These are phyloP conservation scores for Limnephilus auricula DNA, from an alignment of 2,888 invertebrate genomes.

Conservation along the genomic window DNA sequence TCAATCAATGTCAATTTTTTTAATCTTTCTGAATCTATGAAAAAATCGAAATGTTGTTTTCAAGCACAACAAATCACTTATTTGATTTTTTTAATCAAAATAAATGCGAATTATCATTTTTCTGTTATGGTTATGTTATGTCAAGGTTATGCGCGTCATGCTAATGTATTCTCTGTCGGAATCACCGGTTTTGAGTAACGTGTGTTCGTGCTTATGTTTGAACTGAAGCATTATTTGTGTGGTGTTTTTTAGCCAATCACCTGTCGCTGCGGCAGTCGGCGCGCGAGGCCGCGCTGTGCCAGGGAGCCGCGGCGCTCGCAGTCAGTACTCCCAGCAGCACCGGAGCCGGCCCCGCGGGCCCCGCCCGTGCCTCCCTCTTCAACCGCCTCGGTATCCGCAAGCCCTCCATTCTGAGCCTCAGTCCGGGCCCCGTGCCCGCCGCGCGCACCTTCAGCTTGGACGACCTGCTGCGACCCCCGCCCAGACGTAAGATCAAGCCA, in stretches of 20 bases:
- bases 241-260: conserved; percentile 55
- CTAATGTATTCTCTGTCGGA: no score
- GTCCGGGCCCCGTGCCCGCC: conserved; percentile 79
- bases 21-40: no score
- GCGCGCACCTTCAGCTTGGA: conserved; percentile 92
- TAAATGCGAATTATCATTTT: no score
- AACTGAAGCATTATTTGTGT: not conserved
- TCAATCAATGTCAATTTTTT: no score
- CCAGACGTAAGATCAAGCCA: conserved; percentile 83
- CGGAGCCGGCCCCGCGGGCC: conserved; percentile 76
- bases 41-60: no score
- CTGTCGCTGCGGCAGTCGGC: conserved; percentile 70
- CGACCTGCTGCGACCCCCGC: conserved; percentile 90
- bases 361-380: conserved; percentile 80
- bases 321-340: conserved; percentile 71
- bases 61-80: no score
- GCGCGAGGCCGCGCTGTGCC: conserved; percentile 73
- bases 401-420: conserved; percentile 90
- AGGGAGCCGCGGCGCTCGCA: conserved; percentile 68
- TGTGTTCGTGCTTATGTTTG: not conserved
- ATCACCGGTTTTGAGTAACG: no score
- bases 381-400: conserved; percentile 92
- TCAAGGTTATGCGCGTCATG: no score
- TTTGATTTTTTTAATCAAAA: no score
- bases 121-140: no score